These are phyloP conservation scores for Athene noctua DNA, from an alignment of 2,113 vertebrate genomes.

Conservation along the genomic window DNA sequence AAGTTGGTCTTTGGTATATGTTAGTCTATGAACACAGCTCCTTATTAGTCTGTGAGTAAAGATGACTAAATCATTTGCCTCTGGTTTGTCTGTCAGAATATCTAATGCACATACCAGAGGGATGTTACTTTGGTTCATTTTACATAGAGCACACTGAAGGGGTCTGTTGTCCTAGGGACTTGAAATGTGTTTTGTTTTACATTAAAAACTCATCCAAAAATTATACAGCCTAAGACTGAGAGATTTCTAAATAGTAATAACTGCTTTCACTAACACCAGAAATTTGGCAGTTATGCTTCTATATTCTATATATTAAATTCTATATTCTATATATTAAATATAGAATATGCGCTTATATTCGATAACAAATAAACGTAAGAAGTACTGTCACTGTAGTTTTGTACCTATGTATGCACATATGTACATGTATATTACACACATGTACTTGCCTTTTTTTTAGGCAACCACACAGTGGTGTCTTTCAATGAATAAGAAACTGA, in stretches of 20 bases:
- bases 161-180: neutral
- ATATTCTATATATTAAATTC: neutral
- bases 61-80: neutral
- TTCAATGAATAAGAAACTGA: neutral
- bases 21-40: neutral
- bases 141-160: neutral
- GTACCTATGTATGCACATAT: neutral
- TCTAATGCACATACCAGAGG: neutral
- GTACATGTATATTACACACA: neutral
- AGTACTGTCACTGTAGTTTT: neutral
- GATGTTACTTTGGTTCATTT: neutral
- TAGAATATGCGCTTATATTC: no score
- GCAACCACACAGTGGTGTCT: neutral
- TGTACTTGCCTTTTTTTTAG: neutral
- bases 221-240: neutral
- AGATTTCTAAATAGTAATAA: neutral
- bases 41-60: neutral
- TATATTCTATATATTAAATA: no score
- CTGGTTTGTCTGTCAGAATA: neutral
- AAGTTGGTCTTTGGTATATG: neutral
- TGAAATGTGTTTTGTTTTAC: neutral
- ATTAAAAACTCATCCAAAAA: neutral
- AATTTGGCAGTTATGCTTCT: neutral
- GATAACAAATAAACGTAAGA: neutral
- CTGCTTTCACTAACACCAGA: neutral